A percentile compares a stretch with the other conserved stretches of the same genome.
Evolutionary conservation across 2,888 invertebrate genomes (phyloP).

Genomic region (Galeruca laticollis): DNA sequence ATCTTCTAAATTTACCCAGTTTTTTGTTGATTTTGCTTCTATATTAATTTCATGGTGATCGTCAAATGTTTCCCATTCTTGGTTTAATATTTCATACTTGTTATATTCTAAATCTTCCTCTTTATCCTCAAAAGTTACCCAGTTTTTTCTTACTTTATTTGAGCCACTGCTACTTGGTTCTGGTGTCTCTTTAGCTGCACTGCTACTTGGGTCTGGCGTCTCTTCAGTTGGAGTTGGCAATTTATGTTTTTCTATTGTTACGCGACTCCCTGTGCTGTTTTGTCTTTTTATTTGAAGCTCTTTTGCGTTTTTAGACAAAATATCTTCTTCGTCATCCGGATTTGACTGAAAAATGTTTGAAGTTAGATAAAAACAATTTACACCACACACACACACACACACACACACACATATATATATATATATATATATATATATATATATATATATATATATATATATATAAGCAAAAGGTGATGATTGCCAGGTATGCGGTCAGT

Average conservation of each 20-base stretch:
- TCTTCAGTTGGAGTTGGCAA: constrained; percentile 36
- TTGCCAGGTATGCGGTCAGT: no score
- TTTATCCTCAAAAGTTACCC: constrained; percentile 58
- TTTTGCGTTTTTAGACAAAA: constrained; percentile 66
- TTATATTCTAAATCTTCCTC: constrained; percentile 44
- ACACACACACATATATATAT: not conserved
- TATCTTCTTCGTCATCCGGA: constrained; percentile 69
- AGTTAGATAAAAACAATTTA: constrained; percentile 50
- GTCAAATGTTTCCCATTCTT: constrained; percentile 54
- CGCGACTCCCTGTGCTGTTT: constrained; percentile 46
- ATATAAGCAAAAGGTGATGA: no score
- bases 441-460: no score
- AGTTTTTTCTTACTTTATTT: constrained; percentile 40
- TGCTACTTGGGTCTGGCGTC: constrained; percentile 28
- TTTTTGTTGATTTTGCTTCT: constrained; percentile 20
- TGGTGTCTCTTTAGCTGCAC: constrained; percentile 10
- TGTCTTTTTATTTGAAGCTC: constrained; percentile 59
- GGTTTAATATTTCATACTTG: constrained; percentile 49
- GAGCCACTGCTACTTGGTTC: constrained; percentile 36
- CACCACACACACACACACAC: not conserved
- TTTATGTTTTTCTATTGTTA: constrained; percentile 50
- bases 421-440: no score
- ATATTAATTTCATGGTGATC: constrained; percentile 40
- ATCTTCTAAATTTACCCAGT: constrained; percentile 22
- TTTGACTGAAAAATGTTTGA: constrained; percentile 49